phyloP scores from a whole-genome alignment of 2,113 vertebrate species.

The Tylochromis polylepis region DNA sequence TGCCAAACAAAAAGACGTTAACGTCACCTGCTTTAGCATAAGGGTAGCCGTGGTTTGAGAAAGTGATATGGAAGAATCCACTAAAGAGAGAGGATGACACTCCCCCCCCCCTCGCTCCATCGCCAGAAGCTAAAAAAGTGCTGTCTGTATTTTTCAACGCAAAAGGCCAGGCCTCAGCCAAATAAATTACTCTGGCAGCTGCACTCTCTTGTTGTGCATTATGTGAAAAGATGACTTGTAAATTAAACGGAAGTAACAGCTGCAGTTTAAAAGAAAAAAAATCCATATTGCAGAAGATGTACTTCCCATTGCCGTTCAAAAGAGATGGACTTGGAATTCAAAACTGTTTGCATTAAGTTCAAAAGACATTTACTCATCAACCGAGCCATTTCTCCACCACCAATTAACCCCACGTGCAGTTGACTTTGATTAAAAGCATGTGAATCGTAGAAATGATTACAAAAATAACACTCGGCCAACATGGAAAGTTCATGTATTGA shows the following conservation, averaged over 20 bases:
- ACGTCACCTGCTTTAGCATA: slow-evolving; percentile 1
- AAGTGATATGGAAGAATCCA: background rate
- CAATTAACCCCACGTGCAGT: background rate
- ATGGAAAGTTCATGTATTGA: background rate
- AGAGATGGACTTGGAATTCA: slow-evolving; percentile 5
- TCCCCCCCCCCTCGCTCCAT: background rate
- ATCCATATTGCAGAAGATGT: background rate
- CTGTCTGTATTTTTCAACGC: slow-evolving; percentile 3
- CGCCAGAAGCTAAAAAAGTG: slow-evolving; percentile 14
- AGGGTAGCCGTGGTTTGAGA: background rate
- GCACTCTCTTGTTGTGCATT: background rate
- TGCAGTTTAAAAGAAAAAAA: slow-evolving; percentile 1
- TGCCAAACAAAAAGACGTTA: slow-evolving; percentile 16
- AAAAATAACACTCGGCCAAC: background rate
- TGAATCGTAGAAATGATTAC: background rate
- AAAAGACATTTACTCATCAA: background rate
- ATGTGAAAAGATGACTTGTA: slow-evolving; percentile 29
- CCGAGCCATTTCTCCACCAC: background rate
- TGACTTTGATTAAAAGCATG: background rate
- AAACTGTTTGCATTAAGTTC: background rate
- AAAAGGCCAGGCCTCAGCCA: background rate
- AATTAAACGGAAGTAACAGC: slow-evolving; percentile 27
- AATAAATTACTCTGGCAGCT: slow-evolving; percentile 42
- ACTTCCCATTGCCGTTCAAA: background rate
- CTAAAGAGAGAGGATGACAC: slow-evolving; percentile 6